phyloP scores from a whole-genome alignment of 2,797 vertebrate species.

The Phataginus tetradactyla region DNA sequence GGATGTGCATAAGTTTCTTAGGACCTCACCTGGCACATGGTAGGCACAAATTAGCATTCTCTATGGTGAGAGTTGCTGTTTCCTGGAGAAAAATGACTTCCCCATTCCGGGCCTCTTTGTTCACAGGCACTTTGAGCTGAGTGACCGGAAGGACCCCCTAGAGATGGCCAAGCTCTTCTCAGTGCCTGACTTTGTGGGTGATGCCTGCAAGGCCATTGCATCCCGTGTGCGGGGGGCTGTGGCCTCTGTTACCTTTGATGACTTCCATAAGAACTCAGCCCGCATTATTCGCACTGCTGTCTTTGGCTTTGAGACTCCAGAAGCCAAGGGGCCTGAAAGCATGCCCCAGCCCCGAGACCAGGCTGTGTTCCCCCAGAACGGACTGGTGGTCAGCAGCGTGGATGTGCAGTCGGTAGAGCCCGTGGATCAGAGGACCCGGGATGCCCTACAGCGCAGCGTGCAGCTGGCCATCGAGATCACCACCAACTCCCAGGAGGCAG shows the following conservation, averaged over 20 bases:
- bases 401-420: constrained; percentile 96
- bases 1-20: neutral
- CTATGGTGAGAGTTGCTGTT: neutral
- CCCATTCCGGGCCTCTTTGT: neutral
- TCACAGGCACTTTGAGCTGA: constrained; percentile 92
- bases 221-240: constrained; percentile 93
- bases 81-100: neutral
- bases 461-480: constrained; percentile 97
- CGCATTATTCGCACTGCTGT: constrained; percentile 93
- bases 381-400: constrained; percentile 93
- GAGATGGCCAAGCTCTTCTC: constrained; percentile 89
- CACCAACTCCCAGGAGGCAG: constrained; percentile 95
- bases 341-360: constrained; percentile 84
- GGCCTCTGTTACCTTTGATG: constrained; percentile 94
- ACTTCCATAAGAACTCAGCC: constrained; percentile 96
- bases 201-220: constrained; percentile 94
- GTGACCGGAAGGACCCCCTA: constrained; percentile 18
- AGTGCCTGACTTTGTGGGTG: constrained; percentile 93
- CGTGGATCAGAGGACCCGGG: constrained; percentile 93
- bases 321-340: neutral
- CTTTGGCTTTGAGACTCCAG: constrained; percentile 92
- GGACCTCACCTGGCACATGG: neutral
- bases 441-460: constrained; percentile 94
- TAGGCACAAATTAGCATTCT: neutral
- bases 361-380: constrained; percentile 90